These are phyloP conservation scores for Bombyx mori DNA, from an alignment of 1,140 invertebrate genomes.

Conservation along the genomic window ASM3026992v2 NC_085134.1:2098501-2099000, in stretches of 20 bases:
- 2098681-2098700: conserved; percentile 24
- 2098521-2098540: too few species aligned
- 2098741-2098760: conserved; percentile 49
- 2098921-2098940: conserved; percentile 47
- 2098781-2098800: conserved; percentile 29
- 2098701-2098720: neutral
- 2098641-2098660: too few species aligned
- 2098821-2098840: conserved; percentile 58
- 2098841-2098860: conserved; percentile 56
- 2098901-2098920: neutral
- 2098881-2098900: conserved; percentile 9
- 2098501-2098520: too few species aligned
- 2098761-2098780: conserved; percentile 25
- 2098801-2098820: conserved; percentile 61
- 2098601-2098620: too few species aligned
- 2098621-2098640: too few species aligned
- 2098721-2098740: conserved; percentile 57
- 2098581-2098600: too few species aligned
- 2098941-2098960: conserved; percentile 52
- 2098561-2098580: too few species aligned
- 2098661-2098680: too few species aligned
- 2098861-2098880: conserved; percentile 46
- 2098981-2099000: conserved; percentile 24
- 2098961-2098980: conserved; percentile 22
- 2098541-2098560: too few species aligned